Evolutionary conservation across 2,797 vertebrate genomes (phyloP).

Genomic region (Acipenser transmontanus): DNA sequence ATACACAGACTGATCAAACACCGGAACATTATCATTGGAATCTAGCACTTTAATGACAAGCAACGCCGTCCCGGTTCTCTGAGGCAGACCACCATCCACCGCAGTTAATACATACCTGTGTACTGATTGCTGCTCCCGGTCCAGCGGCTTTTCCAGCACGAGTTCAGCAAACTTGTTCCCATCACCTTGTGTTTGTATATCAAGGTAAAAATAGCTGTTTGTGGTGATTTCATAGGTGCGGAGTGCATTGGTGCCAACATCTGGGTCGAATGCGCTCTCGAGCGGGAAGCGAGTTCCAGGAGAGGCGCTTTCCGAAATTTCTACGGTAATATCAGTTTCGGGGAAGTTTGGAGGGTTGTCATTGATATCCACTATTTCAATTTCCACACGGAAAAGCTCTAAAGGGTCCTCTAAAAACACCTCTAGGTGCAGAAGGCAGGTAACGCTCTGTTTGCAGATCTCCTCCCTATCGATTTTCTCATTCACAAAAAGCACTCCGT

Average conservation of each 20-base stretch:
- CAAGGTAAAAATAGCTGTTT: conserved; percentile 88
- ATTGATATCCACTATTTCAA: conserved; percentile 96
- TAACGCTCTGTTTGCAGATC: conserved; percentile 86
- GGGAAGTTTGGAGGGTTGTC: conserved; percentile 92
- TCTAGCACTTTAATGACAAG: conserved; percentile 89
- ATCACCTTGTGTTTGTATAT: conserved; percentile 91
- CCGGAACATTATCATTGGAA: conserved; percentile 93
- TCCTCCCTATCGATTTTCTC: conserved; percentile 91
- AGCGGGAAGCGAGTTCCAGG: conserved; percentile 90
- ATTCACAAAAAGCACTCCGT: conserved; percentile 81
- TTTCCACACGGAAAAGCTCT: conserved; percentile 90
- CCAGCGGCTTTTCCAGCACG: conserved; percentile 84
- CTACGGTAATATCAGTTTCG: conserved; percentile 88
- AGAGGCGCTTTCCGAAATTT: conserved; percentile 93
- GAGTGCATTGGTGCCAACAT: conserved; percentile 91
- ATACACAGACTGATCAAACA: conserved; percentile 90
- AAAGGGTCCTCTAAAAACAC: conserved; percentile 92
- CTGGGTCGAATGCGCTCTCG: conserved; percentile 93
- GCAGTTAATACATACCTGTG: conserved; percentile 95
- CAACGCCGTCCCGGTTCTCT: conserved; percentile 89
- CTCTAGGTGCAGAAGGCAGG: conserved; percentile 89
- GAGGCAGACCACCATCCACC: conserved; percentile 88
- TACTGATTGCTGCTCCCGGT: conserved; percentile 89
- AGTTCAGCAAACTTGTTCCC: conserved; percentile 94
- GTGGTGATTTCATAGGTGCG: conserved; percentile 91